These are phyloP conservation scores for Callithrix jacchus DNA, from an alignment of 2,113 vertebrate genomes.

Conservation along the genomic window DNA sequence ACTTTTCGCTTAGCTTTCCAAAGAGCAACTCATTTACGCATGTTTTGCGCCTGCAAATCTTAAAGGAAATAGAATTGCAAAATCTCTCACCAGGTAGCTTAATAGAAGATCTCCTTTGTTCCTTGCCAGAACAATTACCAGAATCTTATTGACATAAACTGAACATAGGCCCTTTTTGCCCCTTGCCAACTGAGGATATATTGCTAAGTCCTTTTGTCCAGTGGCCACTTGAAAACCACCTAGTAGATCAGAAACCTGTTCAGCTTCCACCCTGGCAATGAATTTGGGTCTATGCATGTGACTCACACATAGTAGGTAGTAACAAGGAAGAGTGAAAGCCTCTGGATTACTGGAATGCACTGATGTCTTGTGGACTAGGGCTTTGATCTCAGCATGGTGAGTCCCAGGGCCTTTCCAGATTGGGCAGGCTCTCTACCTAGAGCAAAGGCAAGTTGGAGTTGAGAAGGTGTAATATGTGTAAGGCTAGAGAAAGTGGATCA, in stretches of 20 bases:
- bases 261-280: not conserved
- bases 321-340: not conserved
- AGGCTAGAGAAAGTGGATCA: not conserved
- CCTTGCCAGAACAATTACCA: no score
- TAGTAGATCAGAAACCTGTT: not conserved
- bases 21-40: not conserved
- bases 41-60: not conserved
- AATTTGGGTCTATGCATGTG: not conserved
- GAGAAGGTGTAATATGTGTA: not conserved
- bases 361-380: not conserved
- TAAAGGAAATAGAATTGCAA: not conserved
- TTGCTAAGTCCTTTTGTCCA: not conserved
- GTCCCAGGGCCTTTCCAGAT: not conserved
- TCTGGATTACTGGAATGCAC: not conserved
- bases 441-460: not conserved
- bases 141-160: no score
- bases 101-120: not conserved
- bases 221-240: not conserved
- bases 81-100: not conserved
- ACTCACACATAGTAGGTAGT: not conserved
- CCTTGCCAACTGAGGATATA: not conserved
- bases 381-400: not conserved
- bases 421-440: not conserved
- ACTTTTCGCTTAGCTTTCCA: not conserved
- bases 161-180: not conserved